Evolutionary conservation across 2,113 vertebrate genomes (phyloP).

Genomic region (Macheiramphus alcinus): DNA sequence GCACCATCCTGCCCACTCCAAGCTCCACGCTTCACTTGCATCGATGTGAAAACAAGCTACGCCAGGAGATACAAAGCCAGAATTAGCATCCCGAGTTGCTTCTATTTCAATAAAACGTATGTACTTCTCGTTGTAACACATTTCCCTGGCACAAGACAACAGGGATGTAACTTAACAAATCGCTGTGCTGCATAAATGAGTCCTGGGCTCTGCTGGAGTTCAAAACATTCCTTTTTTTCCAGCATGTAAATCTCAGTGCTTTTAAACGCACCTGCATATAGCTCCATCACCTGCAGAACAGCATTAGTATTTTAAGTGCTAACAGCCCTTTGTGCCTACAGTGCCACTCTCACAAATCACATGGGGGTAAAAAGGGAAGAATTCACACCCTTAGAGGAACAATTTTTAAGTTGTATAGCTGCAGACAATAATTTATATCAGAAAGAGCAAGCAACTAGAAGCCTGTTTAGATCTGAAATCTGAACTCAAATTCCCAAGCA

Average conservation of each 20-base stretch:
- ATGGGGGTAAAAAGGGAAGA: background rate
- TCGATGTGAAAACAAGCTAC: background rate
- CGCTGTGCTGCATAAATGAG: background rate
- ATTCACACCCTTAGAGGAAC: background rate
- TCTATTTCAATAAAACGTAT: background rate
- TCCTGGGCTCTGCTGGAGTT: background rate
- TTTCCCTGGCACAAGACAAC: background rate
- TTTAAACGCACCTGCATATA: background rate
- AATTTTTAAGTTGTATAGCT: background rate
- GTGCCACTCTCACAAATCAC: background rate
- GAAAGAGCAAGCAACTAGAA: background rate
- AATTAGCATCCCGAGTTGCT: background rate
- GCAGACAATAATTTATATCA: background rate
- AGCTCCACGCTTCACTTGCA: background rate
- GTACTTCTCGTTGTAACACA: background rate
- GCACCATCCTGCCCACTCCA: background rate
- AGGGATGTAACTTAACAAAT: background rate
- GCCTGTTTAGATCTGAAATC: background rate
- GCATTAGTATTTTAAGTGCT: background rate
- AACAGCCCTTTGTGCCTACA: background rate
- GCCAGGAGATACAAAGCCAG: background rate
- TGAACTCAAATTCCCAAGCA: background rate
- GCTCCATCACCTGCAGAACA: background rate
- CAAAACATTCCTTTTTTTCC: background rate
- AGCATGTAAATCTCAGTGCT: background rate